Evolutionary conservation across 2,888 invertebrate genomes (phyloP), one percentile per base, ranked within the genome.

Genomic region (Congeria kusceri): DNA sequence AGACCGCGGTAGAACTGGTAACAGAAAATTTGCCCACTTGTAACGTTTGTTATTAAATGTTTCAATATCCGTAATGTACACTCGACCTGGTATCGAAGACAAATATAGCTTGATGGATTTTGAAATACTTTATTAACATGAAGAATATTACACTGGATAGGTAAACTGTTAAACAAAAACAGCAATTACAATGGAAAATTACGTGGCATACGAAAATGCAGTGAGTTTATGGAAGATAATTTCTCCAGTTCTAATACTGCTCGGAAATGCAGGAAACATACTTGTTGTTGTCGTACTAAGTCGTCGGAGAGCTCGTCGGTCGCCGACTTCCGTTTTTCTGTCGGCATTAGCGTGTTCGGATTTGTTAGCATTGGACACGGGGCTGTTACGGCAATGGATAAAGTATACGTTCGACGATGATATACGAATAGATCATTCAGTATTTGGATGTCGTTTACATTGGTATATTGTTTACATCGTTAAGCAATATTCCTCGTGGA

Each of bases 401-500:
- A 67, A 32, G 25, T 67, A 77, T 27, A 66, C 75, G 3, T 81
- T 81, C 65, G 28, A 32, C 0, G 18, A 74, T 1, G 81, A 81
- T 23, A 67, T 81, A 9, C 66, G 81, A 13, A 25, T 18, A 5
- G 81, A 81, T 39, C 27, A 70, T 0, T 49, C 71, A 4, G 77
- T 58, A 25, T 25, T 57, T 9, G 81, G 81, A 0, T 81, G 81
- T 58, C 65, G 47, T 25, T 39, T 70, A 11, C 81, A 81, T 27
- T 77, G 74, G 74, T 81, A 70, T 69, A 46, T 77, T 47, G 77
- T 81, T 0, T 81, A 81, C 62, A 56, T 77, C 18, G 56, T 58
- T 9, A 81, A 77, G n/a, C 81, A 81, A 53, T 75, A 58, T 68
- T 81, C 81, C 20, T 81, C 81, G 0, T 81, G 81, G 81, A 81